A percentile compares a stretch with the other conserved stretches of the same genome.
These are phyloP conservation scores for Cyclina sinensis DNA, from an alignment of 1,140 invertebrate genomes.

Conservation along the genomic window DNA sequence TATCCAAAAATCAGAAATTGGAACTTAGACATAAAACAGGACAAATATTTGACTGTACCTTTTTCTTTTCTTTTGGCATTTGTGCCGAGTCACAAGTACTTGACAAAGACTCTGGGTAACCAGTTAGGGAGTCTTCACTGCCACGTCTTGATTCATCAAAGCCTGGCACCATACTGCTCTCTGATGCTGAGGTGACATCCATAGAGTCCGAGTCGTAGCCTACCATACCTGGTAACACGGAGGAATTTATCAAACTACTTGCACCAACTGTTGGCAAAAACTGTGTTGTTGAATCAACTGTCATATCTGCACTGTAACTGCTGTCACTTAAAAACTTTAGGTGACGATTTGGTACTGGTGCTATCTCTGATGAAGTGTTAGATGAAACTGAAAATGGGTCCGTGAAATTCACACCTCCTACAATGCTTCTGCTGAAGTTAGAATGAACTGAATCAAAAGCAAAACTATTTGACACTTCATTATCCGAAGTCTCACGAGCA, in stretches of 20 bases:
- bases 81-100: conserved; percentile 27
- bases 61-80: conserved; percentile 54
- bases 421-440: conserved; percentile 22
- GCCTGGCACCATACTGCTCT: not conserved
- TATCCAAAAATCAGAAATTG: too few relatives aligned
- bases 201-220: conserved; percentile 64
- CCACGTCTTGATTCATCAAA: conserved; percentile 35
- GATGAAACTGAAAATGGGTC: conserved; percentile 57
- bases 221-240: not conserved
- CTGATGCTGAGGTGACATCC: conserved; percentile 64
- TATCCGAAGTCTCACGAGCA: conserved; percentile 15
- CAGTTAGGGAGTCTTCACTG: conserved; percentile 50
- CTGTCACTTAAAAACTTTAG: conserved; percentile 58
- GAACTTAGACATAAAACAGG: too few relatives aligned
- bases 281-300: conserved; percentile 65
- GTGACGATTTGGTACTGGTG: conserved; percentile 53
- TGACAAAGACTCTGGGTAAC: conserved; percentile 30
- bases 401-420: conserved; percentile 26
- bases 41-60: too few relatives aligned
- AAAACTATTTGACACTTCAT: conserved; percentile 51
- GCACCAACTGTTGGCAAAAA: conserved; percentile 28
- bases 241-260: conserved; percentile 22
- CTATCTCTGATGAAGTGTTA: conserved; percentile 9
- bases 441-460: conserved; percentile 22
- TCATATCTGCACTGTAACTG: conserved; percentile 44